Conservation (phyloP, 2,888 invertebrate genomes). For the Dyspetes luteomarginatus region DNA sequence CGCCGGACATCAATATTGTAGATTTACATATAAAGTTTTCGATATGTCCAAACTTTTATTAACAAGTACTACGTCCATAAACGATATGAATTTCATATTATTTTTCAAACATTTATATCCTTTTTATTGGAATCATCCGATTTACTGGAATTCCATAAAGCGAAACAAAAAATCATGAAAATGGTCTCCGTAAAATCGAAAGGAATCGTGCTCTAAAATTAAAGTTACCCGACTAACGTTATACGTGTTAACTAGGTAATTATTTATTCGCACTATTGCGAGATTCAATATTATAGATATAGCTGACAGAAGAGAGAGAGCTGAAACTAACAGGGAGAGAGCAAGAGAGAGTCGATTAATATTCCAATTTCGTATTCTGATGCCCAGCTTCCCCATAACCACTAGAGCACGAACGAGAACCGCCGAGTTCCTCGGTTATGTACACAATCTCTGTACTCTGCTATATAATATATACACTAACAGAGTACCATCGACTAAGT, state of each 20-base stretch:
- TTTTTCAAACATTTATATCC: no score
- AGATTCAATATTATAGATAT: not conserved
- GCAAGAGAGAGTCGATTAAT: slow-evolving; percentile 68
- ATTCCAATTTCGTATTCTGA: slow-evolving; percentile 75
- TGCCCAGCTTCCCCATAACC: slow-evolving; percentile 66
- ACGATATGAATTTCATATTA: no score
- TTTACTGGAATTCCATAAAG: no score
- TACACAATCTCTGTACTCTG: not conserved
- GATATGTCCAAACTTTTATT: no score
- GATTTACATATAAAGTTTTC: no score
- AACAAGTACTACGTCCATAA: no score
- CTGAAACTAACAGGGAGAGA: not conserved
- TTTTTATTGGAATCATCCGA: no score
- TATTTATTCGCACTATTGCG: not conserved
- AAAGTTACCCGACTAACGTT: not conserved
- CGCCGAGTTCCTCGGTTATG: slow-evolving; percentile 1
- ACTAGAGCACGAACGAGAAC: slow-evolving; percentile 8
- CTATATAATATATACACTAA: slow-evolving; percentile 23
- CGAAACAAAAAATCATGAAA: not conserved
- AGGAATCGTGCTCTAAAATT: not conserved
- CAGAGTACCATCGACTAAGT: slow-evolving; percentile 70
- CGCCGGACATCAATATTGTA: no score
- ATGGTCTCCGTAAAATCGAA: not conserved
- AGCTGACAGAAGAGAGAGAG: not conserved
- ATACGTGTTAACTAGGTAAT: not conserved